Evolutionary conservation across 1,140 invertebrate genomes (phyloP), one percentile per base, ranked within the genome.

Genomic region (Leptinotarsa lineolata): DNA sequence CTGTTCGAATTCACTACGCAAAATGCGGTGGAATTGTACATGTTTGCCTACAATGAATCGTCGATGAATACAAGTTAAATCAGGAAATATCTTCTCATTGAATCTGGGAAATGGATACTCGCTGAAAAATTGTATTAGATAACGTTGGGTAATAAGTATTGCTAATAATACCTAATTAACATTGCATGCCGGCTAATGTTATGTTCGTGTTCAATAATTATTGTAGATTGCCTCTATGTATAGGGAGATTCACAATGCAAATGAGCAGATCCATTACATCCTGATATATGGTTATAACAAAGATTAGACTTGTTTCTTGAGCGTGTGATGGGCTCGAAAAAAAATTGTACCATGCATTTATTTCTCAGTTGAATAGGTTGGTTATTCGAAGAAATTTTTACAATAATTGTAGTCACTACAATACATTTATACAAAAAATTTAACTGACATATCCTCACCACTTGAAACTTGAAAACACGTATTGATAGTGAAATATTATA

Each of bases 241-340:
- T 54, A 54, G 48, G 48, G 48, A 54, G 48, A 54, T n/a, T 54
- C 48, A 54, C 48, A 54, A 54, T 54, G 48, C 48, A 54, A 54
- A 54, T 54, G 48, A 54, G n/a, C 48, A 39, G 30, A 39, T 39
- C 30, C 8, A 39, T 39, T 39, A 39, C 30, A 39, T 39, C 30
- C 30, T 39, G 30, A 39, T 39, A 39, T 39, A 39, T 39, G 30
- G 30, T 39, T 39, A 39, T 39, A 39, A 39, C 30, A 39, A 8
- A 39, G 30, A 8, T 39, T 8, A 8, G 11, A 39, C 30, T 39
- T 4, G 30, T 39, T n/a, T 39, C 8, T 39, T 1, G 11, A 39
- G 11, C 30, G 30, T 39, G 30, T 39, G 30, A 8, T 39, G 8
- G 8, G 30, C 30, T 39, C 30, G 30, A 39, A 39, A 39, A n/a